phyloP scores from a whole-genome alignment of 2,888 invertebrate genomes.

The Pristionchus exspectatus region DNA sequence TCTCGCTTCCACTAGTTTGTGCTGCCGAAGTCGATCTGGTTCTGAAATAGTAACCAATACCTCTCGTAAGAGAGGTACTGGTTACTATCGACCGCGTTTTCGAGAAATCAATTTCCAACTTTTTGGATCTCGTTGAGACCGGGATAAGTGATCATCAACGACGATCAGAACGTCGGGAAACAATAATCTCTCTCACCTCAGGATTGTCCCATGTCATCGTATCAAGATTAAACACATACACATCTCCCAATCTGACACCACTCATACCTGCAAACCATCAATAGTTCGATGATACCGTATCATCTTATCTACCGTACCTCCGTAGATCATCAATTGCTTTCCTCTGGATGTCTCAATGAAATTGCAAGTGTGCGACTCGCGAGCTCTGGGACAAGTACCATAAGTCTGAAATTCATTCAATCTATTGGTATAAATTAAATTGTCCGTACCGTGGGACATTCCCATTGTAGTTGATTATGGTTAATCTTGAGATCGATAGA shows the following conservation, averaged over 20 bases:
- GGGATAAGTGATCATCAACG: too few relatives aligned
- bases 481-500: constrained; percentile 89
- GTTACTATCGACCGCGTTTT: too few relatives aligned
- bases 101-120: too few relatives aligned
- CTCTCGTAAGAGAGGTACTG: too few relatives aligned
- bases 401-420: constrained; percentile 83
- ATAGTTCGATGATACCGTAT: constrained; percentile 83
- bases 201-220: constrained; percentile 69
- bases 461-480: constrained; percentile 88
- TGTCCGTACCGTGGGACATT: constrained; percentile 85
- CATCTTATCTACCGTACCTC: constrained; percentile 96
- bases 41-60: too few relatives aligned
- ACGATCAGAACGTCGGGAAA: too few relatives aligned
- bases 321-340: constrained; percentile 85
- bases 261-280: constrained; percentile 85
- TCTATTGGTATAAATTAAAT: too few relatives aligned
- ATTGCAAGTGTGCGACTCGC: constrained; percentile 97
- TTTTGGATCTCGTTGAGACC: too few relatives aligned
- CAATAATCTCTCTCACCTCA: constrained; percentile 43
- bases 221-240: constrained; percentile 94
- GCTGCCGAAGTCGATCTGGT: too few relatives aligned
- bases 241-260: constrained; percentile 95
- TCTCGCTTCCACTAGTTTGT: too few relatives aligned
- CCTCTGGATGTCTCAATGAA: constrained; percentile 83
- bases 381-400: constrained; percentile 92